Percentiles rank a stretch among this genome's conserved stretches.
phyloP scores from a whole-genome alignment of 2,113 vertebrate genomes.

The Ciconia maguari region DNA sequence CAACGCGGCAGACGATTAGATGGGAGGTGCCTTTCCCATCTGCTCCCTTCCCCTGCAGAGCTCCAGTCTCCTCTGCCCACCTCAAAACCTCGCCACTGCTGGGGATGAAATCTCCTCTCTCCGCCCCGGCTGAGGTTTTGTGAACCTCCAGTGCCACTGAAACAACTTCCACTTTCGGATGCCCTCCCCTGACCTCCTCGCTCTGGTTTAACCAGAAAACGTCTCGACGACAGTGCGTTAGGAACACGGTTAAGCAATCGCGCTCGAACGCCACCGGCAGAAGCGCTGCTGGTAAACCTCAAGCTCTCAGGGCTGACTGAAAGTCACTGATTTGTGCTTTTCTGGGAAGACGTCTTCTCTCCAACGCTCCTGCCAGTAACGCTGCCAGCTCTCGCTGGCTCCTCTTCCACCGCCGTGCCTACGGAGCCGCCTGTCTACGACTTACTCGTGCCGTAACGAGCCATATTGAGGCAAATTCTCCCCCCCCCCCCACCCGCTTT shows the following conservation, averaged over 20 bases:
- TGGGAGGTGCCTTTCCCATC: background rate
- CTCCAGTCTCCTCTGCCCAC: background rate
- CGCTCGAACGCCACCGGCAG: background rate
- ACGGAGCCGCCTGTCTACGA: background rate
- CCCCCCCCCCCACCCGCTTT: background rate
- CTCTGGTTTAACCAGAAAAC: background rate
- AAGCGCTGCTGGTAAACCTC: background rate
- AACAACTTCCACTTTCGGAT: background rate
- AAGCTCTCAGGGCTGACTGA: background rate
- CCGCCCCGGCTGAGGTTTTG: background rate
- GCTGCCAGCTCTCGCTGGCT: background rate
- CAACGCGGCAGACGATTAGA: background rate
- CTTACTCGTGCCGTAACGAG: background rate
- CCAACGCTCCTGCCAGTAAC: no score
- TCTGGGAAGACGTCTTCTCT: background rate
- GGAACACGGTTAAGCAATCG: background rate
- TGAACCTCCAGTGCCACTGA: background rate
- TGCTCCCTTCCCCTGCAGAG: background rate
- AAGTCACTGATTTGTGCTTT: background rate
- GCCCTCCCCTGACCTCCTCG: background rate
- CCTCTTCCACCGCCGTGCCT: background rate
- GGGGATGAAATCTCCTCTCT: background rate
- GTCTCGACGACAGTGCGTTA: rapidly evolving
- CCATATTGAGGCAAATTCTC: background rate
- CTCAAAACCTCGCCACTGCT: background rate